These are phyloP conservation scores for Rhyzopertha dominica DNA, from an alignment of 1,140 invertebrate species.

Conservation along the genomic window DNA sequence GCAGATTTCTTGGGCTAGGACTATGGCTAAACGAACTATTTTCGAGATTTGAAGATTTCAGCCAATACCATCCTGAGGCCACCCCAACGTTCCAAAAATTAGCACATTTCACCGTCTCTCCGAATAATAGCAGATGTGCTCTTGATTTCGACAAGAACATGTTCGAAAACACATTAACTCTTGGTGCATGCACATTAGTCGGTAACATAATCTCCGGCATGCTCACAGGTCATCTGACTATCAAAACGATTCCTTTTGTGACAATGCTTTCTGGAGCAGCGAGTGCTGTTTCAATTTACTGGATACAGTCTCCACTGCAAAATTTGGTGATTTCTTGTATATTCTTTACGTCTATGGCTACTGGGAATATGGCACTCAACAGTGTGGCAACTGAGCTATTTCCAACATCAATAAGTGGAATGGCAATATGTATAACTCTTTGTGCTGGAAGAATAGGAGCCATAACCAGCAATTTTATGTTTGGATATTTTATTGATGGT, in stretches of 20 bases:
- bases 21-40: conserved; percentile 67
- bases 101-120: conserved; percentile 22
- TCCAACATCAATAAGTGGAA: conserved; percentile 50
- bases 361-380: conserved; percentile 53
- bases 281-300: conserved; percentile 48
- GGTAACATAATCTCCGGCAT: conserved; percentile 46
- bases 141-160: conserved; percentile 42
- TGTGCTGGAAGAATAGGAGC: conserved; percentile 52
- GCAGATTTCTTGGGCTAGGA: conserved; percentile 63
- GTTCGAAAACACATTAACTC: conserved; percentile 49
- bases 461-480: conserved; percentile 51
- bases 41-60: conserved; percentile 51
- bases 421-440: conserved; percentile 50
- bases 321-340: conserved; percentile 51
- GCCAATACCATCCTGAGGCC: conserved; percentile 46
- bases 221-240: conserved; percentile 35
- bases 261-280: conserved; percentile 50
- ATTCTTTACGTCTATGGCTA: conserved; percentile 53
- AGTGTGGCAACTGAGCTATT: conserved; percentile 54
- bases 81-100: conserved; percentile 50
- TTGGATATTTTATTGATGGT: conserved; percentile 51
- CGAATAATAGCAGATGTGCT: conserved; percentile 26
- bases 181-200: conserved; percentile 47
- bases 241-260: conserved; percentile 42
- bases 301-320: conserved; percentile 47